Evolutionary conservation across 2,113 vertebrate species (phyloP), one percentile per base, ranked within the genome.

Genomic region (Melanocharis versteri): DNA sequence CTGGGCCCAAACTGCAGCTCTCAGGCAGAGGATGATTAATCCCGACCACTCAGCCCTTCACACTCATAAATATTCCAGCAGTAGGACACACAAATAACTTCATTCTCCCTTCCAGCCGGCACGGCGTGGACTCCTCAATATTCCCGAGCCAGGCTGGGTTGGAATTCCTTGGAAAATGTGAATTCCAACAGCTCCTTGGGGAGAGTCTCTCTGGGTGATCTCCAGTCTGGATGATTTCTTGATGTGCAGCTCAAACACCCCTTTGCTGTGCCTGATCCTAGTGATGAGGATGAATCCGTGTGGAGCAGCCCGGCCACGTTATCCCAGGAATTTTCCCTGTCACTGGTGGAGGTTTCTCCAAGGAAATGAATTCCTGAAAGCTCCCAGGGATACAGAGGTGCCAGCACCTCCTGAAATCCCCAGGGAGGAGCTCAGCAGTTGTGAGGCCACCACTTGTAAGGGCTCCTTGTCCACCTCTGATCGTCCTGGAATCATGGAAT

Each of bases 331-430:
- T 94, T 45, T 42, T 80, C 22, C 31, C 14, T 33, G 2, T 3
- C 4, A 0, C 2, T 26, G 48, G 1, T 21, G 19, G 26, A 8
- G 17, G 0, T 9, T 1, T 2, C 28, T 81, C n/a, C 11, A 5
- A 30, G 39, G 51, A 47, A 56, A 73, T 2, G n/a, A 1, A n/a
- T 56, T 40, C 30, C 75, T 28, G 10, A 10, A 16, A 40, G 23
- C 13, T 33, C 54, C 22, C 3, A 9, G 47, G 64, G 72, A 27
- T 10, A 2, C 13, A 30, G 60, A 28, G 18, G n/a, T 31, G 64
- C 14, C 31, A 7, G 28, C 5, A 61, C 27, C 64, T 11, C 68
- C 71, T 12, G 4, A 7, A 45, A 48, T 37, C 5, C 15, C 33
- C 37, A 13, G 4, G 7, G 28, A n/a, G 33, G 28, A 24, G 37